A percentile compares a stretch with the other conserved stretches of the same genome.
phyloP scores from a whole-genome alignment of 1,140 invertebrate species.

The Diabrotica virgifera region DNA sequence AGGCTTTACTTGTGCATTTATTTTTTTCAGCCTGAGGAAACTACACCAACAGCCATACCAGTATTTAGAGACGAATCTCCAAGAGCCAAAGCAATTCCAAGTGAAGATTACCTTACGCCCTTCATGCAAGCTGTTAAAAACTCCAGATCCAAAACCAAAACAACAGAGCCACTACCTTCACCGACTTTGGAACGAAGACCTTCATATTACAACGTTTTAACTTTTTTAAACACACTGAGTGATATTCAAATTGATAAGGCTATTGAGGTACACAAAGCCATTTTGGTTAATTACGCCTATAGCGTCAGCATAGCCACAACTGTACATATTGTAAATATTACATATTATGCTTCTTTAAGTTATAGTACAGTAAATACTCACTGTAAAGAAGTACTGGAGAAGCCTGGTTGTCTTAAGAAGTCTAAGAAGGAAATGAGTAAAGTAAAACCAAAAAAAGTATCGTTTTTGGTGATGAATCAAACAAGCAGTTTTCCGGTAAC shows the following conservation, averaged over 20 bases:
- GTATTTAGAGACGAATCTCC: conserved; percentile 13
- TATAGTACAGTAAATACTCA: not conserved
- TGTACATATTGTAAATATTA: not conserved
- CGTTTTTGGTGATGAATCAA: conserved; percentile 9
- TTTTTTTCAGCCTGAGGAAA: conserved; percentile 22
- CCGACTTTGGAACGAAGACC: conserved; percentile 18
- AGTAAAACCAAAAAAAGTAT: conserved; percentile 15
- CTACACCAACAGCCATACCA: not conserved
- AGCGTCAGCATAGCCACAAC: not conserved
- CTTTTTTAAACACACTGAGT: conserved; percentile 25
- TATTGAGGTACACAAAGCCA: conserved; percentile 23
- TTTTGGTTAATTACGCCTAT: not conserved
- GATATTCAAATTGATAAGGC: conserved; percentile 23
- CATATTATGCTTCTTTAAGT: not conserved
- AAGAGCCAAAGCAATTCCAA: conserved; percentile 4
- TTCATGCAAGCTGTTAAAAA: conserved; percentile 30
- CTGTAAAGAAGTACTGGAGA: not conserved
- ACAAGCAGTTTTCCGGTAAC: not conserved
- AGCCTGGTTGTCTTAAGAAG: conserved; percentile 14
- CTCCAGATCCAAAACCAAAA: conserved; percentile 7
- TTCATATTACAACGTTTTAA: conserved; percentile 29
- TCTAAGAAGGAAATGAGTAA: conserved; percentile 8
- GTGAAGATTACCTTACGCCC: conserved; percentile 23
- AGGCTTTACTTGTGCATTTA: not conserved
- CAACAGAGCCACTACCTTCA: not conserved